These are phyloP conservation scores for Atrina japonica DNA, from an alignment of 2,888 invertebrate genomes.

Conservation along the genomic window DNA sequence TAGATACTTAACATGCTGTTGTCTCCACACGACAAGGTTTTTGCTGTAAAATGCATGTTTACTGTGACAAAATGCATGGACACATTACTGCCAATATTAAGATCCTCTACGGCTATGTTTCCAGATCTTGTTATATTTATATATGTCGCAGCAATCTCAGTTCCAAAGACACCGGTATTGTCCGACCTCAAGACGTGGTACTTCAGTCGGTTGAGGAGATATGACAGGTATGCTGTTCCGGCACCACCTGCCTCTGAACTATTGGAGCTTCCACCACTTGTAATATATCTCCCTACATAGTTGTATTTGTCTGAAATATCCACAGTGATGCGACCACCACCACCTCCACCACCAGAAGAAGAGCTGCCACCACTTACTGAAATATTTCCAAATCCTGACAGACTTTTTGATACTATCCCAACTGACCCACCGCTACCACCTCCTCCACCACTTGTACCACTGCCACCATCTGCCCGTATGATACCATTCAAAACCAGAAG, in stretches of 20 bases:
- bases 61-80: slow-evolving; percentile 44
- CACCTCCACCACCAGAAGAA: slow-evolving; percentile 63
- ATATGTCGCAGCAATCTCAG: slow-evolving; percentile 47
- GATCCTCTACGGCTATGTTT: slow-evolving; percentile 41
- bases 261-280: slow-evolving; percentile 54
- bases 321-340: slow-evolving; percentile 62
- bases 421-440: slow-evolving; percentile 66
- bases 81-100: slow-evolving; percentile 51
- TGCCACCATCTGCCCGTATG: slow-evolving; percentile 56
- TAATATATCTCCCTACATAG: slow-evolving; percentile 52
- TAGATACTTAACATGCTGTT: slow-evolving; percentile 51
- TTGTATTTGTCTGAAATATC: slow-evolving; percentile 50
- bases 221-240: slow-evolving; percentile 57
- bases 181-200: slow-evolving; percentile 42
- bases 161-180: slow-evolving; percentile 46
- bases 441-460: slow-evolving; percentile 50
- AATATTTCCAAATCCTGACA: slow-evolving; percentile 55
- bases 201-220: slow-evolving; percentile 35
- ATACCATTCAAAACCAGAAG: slow-evolving; percentile 56
- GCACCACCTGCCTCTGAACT: slow-evolving; percentile 59
- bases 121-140: slow-evolving; percentile 43
- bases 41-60: slow-evolving; percentile 51
- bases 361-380: slow-evolving; percentile 52
- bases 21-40: slow-evolving; percentile 55
- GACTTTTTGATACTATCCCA: slow-evolving; percentile 31